These are phyloP conservation scores for Botia almorhae DNA, from an alignment of 2,797 vertebrate genomes.

Conservation along the genomic window DNA sequence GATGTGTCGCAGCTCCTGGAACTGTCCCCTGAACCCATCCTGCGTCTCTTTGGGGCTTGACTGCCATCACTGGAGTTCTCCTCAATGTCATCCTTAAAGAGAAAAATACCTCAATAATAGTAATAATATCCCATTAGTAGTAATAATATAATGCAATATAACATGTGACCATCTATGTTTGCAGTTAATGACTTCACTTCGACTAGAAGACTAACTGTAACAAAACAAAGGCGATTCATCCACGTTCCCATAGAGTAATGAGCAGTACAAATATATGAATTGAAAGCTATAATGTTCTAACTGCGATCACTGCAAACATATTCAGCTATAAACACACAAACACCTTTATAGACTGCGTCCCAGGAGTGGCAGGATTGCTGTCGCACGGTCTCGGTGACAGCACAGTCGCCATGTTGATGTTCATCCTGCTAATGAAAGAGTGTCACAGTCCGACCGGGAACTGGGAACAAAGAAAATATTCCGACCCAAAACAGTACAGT, in stretches of 20 bases:
- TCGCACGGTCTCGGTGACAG: slow-evolving; percentile 86
- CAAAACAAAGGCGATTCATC: no score
- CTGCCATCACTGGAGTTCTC: slow-evolving; percentile 95
- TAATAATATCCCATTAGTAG: no score
- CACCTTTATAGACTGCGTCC: slow-evolving; percentile 88
- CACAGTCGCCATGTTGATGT: slow-evolving; percentile 83
- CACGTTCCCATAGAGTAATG: neutral
- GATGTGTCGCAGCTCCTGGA: slow-evolving; percentile 93
- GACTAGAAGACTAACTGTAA: slow-evolving; percentile 3
- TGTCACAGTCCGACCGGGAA: slow-evolving; percentile 46
- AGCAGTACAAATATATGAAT: neutral
- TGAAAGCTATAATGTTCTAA: neutral
- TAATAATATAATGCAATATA: no score
- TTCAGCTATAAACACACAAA: neutral
- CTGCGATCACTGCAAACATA: neutral
- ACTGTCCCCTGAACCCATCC: slow-evolving; percentile 96
- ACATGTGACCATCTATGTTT: neutral
- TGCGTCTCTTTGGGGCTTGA: slow-evolving; percentile 90
- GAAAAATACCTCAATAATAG: no score
- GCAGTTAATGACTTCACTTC: neutral
- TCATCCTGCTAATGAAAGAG: slow-evolving; percentile 33
- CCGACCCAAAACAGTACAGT: neutral
- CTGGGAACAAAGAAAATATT: slow-evolving; percentile 27
- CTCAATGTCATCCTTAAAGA: slow-evolving; percentile 88
- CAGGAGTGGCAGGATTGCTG: slow-evolving; percentile 88